These are phyloP conservation scores for Spisula subtruncata DNA, from an alignment of 2,888 invertebrate genomes.

Conservation along the genomic window DNA sequence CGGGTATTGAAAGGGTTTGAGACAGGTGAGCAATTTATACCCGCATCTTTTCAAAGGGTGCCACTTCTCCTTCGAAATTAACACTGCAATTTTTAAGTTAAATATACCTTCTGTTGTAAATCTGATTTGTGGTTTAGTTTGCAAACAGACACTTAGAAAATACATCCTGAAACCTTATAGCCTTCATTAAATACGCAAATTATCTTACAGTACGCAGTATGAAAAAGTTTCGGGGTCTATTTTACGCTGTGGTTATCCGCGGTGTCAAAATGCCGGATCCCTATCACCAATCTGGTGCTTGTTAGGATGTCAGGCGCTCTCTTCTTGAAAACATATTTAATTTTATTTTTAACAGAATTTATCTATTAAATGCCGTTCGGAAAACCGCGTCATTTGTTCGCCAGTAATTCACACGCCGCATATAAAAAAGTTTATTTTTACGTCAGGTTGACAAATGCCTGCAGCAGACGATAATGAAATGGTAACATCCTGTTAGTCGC, in stretches of 20 bases:
- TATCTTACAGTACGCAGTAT: not conserved
- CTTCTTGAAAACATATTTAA: not conserved
- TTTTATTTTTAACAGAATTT: not conserved
- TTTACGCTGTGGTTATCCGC: not conserved
- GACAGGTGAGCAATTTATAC: conserved; percentile 23
- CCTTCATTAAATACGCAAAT: conserved; percentile 10
- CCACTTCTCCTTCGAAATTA: not conserved
- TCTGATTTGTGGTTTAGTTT: not conserved
- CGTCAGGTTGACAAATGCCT: conserved; percentile 32
- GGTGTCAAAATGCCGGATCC: not conserved
- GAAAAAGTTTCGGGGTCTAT: not conserved
- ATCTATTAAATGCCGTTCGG: not conserved
- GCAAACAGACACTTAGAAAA: not conserved
- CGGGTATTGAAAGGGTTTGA: conserved; percentile 20
- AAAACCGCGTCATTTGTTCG: conserved; percentile 32
- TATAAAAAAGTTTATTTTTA: not conserved
- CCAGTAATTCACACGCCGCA: not conserved
- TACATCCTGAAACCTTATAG: not conserved
- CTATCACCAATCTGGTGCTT: not conserved
- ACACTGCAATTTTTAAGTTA: not conserved
- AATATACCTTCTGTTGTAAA: not conserved
- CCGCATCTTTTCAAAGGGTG: not conserved
- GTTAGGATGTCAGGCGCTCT: not conserved
- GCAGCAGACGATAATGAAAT: conserved; percentile 34
- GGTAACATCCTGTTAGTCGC: conserved; percentile 42